Percentiles rank a stretch among this genome's conserved stretches.
phyloP scores from a whole-genome alignment of 1,140 invertebrate genomes.

The Drosophila serrata region DNA sequence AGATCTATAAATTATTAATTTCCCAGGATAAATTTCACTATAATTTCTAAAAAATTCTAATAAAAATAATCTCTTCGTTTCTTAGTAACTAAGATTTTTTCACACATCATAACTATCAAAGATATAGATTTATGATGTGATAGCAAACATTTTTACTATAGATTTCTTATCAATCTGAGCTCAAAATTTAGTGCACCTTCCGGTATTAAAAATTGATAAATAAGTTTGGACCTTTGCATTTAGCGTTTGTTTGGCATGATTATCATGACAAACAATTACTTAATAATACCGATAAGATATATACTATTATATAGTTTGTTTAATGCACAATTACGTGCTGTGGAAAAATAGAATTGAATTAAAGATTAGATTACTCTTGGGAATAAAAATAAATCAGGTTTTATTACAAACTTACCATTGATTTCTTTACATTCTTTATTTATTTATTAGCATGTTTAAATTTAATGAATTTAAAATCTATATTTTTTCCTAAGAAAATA shows the following conservation, averaged over 20 bases:
- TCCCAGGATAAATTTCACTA: neutral
- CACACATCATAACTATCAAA: neutral
- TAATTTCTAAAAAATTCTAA: neutral
- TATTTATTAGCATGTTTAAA: no score
- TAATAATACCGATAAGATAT: conserved; percentile 14
- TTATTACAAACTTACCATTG: neutral
- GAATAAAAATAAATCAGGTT: neutral
- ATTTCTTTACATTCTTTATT: neutral
- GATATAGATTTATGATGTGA: conserved; percentile 18
- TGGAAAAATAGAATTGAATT: neutral
- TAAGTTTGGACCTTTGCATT: conserved; percentile 3
- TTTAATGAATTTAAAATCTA: no score
- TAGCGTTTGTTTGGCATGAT: neutral
- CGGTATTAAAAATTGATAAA: conserved; percentile 20
- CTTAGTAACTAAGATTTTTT: neutral
- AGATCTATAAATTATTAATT: neutral
- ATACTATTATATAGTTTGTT: neutral
- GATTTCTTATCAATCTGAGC: neutral
- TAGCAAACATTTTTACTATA: neutral
- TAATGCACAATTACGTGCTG: conserved; percentile 2
- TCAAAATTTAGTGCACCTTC: conserved; percentile 5
- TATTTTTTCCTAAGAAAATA: no score
- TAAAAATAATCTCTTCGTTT: neutral
- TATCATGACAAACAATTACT: neutral
- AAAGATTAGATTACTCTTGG: neutral